Conservation (phyloP, 2,113 vertebrate genomes). For the Malurus cyaneus region DNA sequence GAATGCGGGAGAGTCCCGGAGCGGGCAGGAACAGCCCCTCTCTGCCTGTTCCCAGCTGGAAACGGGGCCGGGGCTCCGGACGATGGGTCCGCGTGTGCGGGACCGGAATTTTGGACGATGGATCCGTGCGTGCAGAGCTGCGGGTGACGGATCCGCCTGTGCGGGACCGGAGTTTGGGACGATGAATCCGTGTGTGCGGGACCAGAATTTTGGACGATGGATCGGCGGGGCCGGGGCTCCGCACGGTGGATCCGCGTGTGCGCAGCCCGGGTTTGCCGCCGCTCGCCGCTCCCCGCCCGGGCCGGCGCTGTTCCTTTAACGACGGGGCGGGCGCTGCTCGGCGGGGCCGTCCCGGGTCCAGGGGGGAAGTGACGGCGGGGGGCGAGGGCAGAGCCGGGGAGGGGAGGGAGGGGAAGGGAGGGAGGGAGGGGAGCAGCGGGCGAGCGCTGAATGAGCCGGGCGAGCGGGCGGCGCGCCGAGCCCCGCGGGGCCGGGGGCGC, state of each 20-base stretch:
- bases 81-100: not conserved
- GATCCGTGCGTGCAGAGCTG: not conserved
- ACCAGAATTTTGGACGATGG: too few relatives aligned
- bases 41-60: not conserved
- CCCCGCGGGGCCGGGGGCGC: too few relatives aligned
- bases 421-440: too few relatives aligned
- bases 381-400: too few relatives aligned
- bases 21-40: rapidly evolving
- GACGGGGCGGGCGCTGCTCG: conserved; percentile 70
- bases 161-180: too few relatives aligned
- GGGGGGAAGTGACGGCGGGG: not conserved
- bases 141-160: too few relatives aligned
- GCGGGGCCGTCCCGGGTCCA: conserved; percentile 71
- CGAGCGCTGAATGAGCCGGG: too few relatives aligned
- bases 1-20: rapidly evolving
- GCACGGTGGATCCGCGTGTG: not conserved
- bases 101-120: rapidly evolving
- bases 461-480: too few relatives aligned
- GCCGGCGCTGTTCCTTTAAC: conserved; percentile 81
- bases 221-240: not conserved
- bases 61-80: rapidly evolving
- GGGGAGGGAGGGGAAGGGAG: too few relatives aligned
- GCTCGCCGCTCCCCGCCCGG: not conserved
- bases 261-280: rapidly evolving
- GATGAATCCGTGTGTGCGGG: not conserved